Evolutionary conservation across 2,888 invertebrate genomes (phyloP).

Genomic region (Cremastobaeus sp.): DNA sequence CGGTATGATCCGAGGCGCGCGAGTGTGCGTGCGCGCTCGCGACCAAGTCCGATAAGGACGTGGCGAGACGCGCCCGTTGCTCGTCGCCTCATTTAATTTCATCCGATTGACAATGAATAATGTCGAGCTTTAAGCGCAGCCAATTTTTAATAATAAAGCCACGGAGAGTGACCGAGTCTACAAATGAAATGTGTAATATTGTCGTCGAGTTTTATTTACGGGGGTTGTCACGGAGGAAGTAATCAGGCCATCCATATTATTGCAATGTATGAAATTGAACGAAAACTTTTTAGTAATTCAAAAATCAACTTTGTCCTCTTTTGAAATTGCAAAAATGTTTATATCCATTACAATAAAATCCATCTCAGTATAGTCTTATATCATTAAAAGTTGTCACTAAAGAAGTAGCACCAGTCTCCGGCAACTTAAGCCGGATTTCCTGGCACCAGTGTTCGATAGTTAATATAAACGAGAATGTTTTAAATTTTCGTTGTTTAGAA

Average conservation of each 20-base stretch:
- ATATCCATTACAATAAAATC: too few relatives aligned
- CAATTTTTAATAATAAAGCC: constrained; percentile 56
- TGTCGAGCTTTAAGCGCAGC: constrained; percentile 32
- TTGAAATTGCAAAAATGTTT: too few relatives aligned
- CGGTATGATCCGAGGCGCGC: constrained; percentile 43
- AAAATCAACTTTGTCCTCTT: too few relatives aligned
- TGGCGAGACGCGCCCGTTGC: constrained; percentile 20
- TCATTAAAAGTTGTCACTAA: too few relatives aligned
- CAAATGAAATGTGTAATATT: constrained; percentile 49
- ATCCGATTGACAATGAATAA: constrained; percentile 57
- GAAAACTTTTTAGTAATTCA: too few relatives aligned
- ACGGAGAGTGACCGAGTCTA: constrained; percentile 29
- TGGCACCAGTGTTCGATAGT: too few relatives aligned
- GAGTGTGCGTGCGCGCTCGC: constrained; percentile 10
- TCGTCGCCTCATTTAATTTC: constrained; percentile 50
- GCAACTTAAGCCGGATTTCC: too few relatives aligned
- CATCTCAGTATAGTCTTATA: too few relatives aligned
- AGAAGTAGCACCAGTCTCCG: too few relatives aligned
- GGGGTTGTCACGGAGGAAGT: constrained; percentile 43
- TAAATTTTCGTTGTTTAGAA: too few relatives aligned
- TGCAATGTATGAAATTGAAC: too few relatives aligned
- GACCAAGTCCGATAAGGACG: constrained; percentile 3
- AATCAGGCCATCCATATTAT: constrained; percentile 47
- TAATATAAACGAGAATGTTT: too few relatives aligned
- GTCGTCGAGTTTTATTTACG: constrained; percentile 47